Conservation (phyloP, 2,113 vertebrate species). For the Coryphaenoides rupestris region DNA sequence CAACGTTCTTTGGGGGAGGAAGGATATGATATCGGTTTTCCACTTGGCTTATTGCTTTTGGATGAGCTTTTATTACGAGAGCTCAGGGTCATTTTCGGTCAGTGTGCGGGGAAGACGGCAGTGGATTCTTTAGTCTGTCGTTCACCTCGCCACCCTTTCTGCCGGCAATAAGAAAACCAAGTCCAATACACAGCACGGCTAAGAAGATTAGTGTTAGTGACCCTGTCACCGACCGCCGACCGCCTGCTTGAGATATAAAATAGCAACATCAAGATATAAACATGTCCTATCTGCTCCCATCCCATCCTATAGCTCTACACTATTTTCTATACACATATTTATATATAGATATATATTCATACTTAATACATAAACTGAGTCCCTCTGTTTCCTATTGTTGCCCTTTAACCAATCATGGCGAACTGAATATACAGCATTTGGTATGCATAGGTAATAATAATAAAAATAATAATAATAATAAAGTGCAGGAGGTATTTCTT, state of each 20-base stretch:
- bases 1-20: slow-evolving; percentile 26
- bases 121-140: neutral
- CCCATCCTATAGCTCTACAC: too few relatives aligned
- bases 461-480: slow-evolving; percentile 85
- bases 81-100: slow-evolving; percentile 22
- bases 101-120: slow-evolving; percentile 7
- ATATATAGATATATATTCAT: neutral
- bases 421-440: slow-evolving; percentile 47
- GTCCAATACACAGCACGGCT: neutral
- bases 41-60: slow-evolving; percentile 22
- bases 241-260: neutral
- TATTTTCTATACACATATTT: too few relatives aligned
- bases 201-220: neutral
- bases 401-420: slow-evolving; percentile 32
- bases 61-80: slow-evolving; percentile 9
- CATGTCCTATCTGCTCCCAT: too few relatives aligned
- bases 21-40: slow-evolving; percentile 25
- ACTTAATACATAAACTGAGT: slow-evolving; percentile 2
- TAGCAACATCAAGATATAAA: neutral
- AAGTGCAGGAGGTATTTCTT: slow-evolving; percentile 89
- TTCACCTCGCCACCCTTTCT: slow-evolving; percentile 1
- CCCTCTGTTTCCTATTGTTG: slow-evolving; percentile 39
- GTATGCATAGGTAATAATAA: slow-evolving; percentile 83
- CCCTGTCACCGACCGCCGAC: neutral
- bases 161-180: too few relatives aligned